Conservation (phyloP, 2,797 vertebrate species). For the Gymnocypris eckloni region DNA sequence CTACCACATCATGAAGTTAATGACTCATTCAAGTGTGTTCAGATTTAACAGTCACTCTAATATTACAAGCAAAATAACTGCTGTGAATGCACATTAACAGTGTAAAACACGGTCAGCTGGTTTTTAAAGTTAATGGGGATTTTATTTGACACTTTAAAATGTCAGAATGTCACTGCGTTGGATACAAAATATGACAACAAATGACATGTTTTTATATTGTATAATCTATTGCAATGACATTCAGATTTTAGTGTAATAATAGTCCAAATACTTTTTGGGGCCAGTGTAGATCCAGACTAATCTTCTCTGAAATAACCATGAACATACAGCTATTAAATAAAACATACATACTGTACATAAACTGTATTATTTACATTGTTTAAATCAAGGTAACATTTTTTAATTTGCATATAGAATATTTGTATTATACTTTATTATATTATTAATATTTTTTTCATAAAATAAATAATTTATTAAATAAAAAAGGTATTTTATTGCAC, state of each 20-base stretch:
- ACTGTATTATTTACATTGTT: not conserved
- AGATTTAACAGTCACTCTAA: slow-evolving; percentile 61
- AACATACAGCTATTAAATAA: not conserved
- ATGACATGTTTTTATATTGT: slow-evolving; percentile 10
- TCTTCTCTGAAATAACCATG: no score
- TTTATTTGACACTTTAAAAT: no score
- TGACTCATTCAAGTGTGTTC: slow-evolving; percentile 60
- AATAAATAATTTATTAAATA: no score
- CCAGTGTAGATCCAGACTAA: not conserved
- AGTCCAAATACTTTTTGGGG: not conserved
- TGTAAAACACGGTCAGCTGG: not conserved
- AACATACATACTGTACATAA: not conserved
- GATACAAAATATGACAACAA: not conserved
- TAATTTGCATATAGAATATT: not conserved
- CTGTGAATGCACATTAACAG: not conserved
- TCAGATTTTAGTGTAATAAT: not conserved
- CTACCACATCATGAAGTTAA: slow-evolving; percentile 63
- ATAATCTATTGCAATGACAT: not conserved
- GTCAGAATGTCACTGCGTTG: not conserved
- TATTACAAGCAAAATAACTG: slow-evolving; percentile 37
- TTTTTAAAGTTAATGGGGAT: no score
- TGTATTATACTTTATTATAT: not conserved
- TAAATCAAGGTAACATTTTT: not conserved
- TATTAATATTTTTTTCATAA: no score
- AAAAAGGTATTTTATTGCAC: no score